Percentiles rank a stretch among this genome's conserved stretches.
Conservation (phyloP, 1,140 invertebrate species). For the Amphibalanus amphitrite region DNA sequence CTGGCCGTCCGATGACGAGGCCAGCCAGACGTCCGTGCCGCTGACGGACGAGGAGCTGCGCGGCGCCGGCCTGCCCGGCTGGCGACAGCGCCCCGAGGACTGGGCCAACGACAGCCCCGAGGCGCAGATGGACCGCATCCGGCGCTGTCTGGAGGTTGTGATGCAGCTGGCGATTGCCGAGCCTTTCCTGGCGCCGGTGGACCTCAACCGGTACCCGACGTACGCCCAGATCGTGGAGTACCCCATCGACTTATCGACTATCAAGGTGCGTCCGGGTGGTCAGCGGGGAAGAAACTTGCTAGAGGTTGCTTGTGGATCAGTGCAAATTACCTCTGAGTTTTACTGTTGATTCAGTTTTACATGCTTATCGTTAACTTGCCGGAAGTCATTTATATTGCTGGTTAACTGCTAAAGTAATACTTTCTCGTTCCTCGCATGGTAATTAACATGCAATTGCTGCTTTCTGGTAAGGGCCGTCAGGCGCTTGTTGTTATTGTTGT, state of each 20-base stretch:
- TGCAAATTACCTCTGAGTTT: too few relatives aligned
- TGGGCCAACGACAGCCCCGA: constrained; percentile 63
- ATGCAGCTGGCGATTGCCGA: constrained; percentile 83
- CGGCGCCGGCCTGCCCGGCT: constrained; percentile 58
- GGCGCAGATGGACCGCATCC: constrained; percentile 51
- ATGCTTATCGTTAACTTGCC: too few relatives aligned
- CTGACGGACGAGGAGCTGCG: constrained; percentile 46
- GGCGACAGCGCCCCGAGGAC: constrained; percentile 59
- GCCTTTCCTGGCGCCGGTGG: constrained; percentile 81
- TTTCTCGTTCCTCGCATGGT: too few relatives aligned
- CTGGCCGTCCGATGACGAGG: constrained; percentile 12
- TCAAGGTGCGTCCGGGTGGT: constrained; percentile 60
- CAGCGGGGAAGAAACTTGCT: too few relatives aligned
- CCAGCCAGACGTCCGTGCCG: constrained; percentile 3
- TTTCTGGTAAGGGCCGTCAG: too few relatives aligned
- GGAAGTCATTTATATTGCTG: too few relatives aligned
- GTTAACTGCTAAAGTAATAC: too few relatives aligned
- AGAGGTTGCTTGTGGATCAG: too few relatives aligned
- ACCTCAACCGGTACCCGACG: constrained; percentile 72
- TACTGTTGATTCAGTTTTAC: too few relatives aligned
- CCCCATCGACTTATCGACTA: constrained; percentile 85
- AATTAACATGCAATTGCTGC: too few relatives aligned
- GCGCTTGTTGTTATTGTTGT: too few relatives aligned
- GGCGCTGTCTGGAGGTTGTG: constrained; percentile 52
- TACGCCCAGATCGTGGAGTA: constrained; percentile 84